Conservation (phyloP, 2,113 vertebrate genomes). For the Gobio gobio region DNA sequence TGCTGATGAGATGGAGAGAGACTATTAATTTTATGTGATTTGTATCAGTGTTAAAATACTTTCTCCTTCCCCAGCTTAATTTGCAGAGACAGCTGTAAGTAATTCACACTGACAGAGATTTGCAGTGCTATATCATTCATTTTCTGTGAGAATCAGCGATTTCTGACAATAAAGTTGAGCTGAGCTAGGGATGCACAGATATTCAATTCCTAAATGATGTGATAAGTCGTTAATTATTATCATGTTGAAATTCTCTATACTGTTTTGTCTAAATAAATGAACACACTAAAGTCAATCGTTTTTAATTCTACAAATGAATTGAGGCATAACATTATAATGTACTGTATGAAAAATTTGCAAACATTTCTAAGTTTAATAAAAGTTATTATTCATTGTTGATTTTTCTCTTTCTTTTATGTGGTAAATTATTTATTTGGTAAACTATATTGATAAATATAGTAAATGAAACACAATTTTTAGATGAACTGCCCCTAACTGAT, state of each 20-base stretch:
- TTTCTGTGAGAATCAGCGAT: background rate
- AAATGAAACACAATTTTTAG: too few species aligned
- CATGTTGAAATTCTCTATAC: background rate
- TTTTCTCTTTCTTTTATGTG: too few species aligned
- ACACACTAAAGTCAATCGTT: background rate
- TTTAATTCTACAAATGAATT: background rate
- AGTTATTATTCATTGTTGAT: too few species aligned
- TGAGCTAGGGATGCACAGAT: background rate
- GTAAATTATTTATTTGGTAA: too few species aligned
- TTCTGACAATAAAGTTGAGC: background rate
- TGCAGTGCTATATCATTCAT: background rate
- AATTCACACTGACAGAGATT: slow-evolving; percentile 8
- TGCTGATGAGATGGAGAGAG: background rate
- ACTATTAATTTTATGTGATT: background rate
- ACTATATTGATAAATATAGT: too few species aligned
- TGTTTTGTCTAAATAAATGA: background rate
- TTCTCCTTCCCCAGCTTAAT: background rate
- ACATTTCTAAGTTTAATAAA: too few species aligned
- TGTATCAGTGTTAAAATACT: slow-evolving; percentile 20
- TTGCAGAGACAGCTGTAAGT: background rate
- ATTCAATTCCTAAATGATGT: background rate
- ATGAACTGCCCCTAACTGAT: too few species aligned
- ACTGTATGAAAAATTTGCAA: background rate
- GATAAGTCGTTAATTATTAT: background rate
- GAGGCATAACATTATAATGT: background rate